Conservation (phyloP, 2,113 vertebrate species). For the Aythya baeri region DNA sequence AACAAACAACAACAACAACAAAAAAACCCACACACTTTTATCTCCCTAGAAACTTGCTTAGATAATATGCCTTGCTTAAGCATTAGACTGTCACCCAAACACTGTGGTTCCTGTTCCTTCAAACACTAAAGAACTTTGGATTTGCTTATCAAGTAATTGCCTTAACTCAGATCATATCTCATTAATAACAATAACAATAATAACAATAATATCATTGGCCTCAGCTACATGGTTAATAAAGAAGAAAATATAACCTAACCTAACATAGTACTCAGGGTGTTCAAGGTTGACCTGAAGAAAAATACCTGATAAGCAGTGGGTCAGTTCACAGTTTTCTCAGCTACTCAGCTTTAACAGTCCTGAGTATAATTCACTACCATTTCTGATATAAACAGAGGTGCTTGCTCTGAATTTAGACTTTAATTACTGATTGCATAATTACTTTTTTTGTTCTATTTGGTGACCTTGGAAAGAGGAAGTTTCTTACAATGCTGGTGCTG, state of each 20-base stretch:
- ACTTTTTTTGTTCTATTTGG: not conserved
- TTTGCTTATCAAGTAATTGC: not conserved
- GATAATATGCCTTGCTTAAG: not conserved
- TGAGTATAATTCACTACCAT: not conserved
- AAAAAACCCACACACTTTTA: not conserved
- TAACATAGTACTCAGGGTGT: not conserved
- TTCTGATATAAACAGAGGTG: conserved; percentile 38
- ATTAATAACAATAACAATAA: not conserved
- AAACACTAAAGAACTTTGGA: not conserved
- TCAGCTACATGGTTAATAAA: not conserved
- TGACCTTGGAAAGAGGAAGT: not conserved
- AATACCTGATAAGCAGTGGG: conserved; percentile 17
- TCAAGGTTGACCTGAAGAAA: conserved; percentile 2
- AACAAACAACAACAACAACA: not conserved
- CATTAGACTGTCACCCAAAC: not conserved
- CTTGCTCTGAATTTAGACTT: conserved; percentile 32
- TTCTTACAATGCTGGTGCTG: not conserved
- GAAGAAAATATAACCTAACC: not conserved
- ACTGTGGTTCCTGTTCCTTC: not conserved
- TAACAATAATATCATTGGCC: not conserved
- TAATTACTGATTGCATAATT: conserved; percentile 36
- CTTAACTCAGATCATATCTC: not conserved
- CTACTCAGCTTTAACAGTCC: not conserved
- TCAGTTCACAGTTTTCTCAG: not conserved
- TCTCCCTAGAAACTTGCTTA: not conserved